Base-by-base conservation (phyloP, 2,888 invertebrate genomes). In the Cactoblastis cactorum region DNA sequence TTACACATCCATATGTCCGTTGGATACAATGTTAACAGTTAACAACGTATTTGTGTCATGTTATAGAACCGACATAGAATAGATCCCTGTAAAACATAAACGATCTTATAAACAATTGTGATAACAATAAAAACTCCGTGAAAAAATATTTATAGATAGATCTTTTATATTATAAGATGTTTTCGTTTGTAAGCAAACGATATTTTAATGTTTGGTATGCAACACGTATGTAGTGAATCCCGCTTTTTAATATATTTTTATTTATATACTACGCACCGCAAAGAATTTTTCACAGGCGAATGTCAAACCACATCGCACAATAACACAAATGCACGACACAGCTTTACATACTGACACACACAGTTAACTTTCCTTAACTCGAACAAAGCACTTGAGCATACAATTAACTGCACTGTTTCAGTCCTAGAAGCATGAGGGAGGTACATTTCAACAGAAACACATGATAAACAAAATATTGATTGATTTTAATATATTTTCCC, bases 371-470 rank as follows among this genome's bases (percentile, higher is more conserved):
- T 75, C 63, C 67, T 62, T 71, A 76, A 79, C 77, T 72, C 77
- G 75, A 76, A 68, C 69, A 57, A 57, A 63, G 60, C 56, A 70
- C 73, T 67, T 68, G 38, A 66, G 70, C 81, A 76, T 71, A 73
- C 83, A 85, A 85, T 73, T 84, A 86, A 85, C 83, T 77, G 82
- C 84, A 86, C 74, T 74, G 88, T 86, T 85, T 84, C 75, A 51
- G 63, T 74, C 72, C 63, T 64, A 69, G 74, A 74, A 74, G 84
- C 83, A 83, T 85, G 83, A 63, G 39, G 47, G 59, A 63, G 59
- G 59, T 53, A 47, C 43, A 47, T 41, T 41, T 2, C 41, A 19
- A 14, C 14, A 32, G 22, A 34, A 19, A 34, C 24, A 22, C 18
- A 12, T 8, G 9, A 9, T 0, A 34, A 2, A 19, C 24, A 4